These are phyloP conservation scores for Andrena chrysosceles DNA, from an alignment of 2,888 invertebrate genomes.

Conservation along the genomic window DNA sequence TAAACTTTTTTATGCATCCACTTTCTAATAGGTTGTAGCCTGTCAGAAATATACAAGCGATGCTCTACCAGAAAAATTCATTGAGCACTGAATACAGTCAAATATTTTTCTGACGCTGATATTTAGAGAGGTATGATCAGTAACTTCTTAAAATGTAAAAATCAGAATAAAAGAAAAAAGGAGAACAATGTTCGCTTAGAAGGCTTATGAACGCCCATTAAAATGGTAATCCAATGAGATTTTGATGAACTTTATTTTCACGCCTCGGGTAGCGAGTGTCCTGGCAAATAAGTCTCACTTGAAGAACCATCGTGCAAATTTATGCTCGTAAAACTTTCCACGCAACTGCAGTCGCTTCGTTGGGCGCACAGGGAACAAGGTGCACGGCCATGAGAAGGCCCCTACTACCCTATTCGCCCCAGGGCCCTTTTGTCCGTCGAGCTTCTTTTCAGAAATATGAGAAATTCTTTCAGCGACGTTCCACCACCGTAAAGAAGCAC, in stretches of 20 bases:
- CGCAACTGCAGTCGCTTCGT: slow-evolving; percentile 15
- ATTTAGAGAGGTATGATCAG: no score
- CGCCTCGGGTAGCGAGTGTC: neutral
- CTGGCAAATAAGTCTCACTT: neutral
- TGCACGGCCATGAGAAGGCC: slow-evolving; percentile 67
- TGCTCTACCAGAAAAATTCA: no score
- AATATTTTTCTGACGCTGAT: no score
- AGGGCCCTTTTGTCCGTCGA: slow-evolving; percentile 72
- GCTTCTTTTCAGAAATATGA: slow-evolving; percentile 82
- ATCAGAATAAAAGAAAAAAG: no score
- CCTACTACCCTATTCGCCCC: slow-evolving; percentile 42
- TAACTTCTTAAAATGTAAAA: no score
- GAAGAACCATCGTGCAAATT: slow-evolving; percentile 7
- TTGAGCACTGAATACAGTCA: no score
- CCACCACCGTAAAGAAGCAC: slow-evolving; percentile 38
- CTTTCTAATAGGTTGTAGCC: no score
- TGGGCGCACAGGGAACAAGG: slow-evolving; percentile 62
- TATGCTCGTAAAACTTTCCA: slow-evolving; percentile 22
- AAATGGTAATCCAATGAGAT: neutral
- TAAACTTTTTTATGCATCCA: no score
- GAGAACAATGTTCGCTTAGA: no score
- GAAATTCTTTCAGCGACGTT: slow-evolving; percentile 61
- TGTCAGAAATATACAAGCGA: no score
- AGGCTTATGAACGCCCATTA: neutral
- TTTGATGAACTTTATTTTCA: neutral